Evolutionary conservation across 2,797 vertebrate genomes (phyloP).

Genomic region (Amblyopsis hoosieri): DNA sequence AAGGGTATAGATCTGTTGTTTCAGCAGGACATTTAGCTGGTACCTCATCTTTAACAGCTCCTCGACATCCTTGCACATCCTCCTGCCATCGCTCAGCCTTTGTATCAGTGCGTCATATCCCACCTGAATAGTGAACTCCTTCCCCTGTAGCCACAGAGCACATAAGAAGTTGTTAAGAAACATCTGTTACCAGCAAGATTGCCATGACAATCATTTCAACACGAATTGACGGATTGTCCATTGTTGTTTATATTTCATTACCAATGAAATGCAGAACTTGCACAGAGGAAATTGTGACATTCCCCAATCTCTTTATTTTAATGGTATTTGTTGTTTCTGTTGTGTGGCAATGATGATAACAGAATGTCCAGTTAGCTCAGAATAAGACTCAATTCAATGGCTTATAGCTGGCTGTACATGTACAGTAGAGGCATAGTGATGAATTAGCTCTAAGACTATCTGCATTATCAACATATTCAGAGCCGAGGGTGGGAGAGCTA

Average conservation of each 20-base stretch:
- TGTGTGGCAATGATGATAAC: not conserved
- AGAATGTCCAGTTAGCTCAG: not conserved
- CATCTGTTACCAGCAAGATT: constrained; percentile 10
- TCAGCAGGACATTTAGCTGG: too few relatives aligned
- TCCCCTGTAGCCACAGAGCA: constrained; percentile 74
- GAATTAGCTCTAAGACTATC: too few relatives aligned
- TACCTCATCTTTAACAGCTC: constrained; percentile 92
- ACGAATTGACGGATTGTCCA: constrained; percentile 4
- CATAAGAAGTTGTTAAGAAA: not conserved
- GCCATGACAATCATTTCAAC: constrained; percentile 45
- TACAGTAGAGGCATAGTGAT: too few relatives aligned
- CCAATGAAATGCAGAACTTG: constrained; percentile 64
- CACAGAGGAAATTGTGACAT: constrained; percentile 12
- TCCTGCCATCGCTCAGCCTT: constrained; percentile 86
- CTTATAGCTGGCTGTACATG: too few relatives aligned
- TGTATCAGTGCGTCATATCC: constrained; percentile 88
- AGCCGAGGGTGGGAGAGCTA: too few relatives aligned
- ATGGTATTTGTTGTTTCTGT: not conserved
- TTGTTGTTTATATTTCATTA: not conserved
- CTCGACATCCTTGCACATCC: constrained; percentile 94
- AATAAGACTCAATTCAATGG: not conserved
- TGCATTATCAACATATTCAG: too few relatives aligned
- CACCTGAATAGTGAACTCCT: constrained; percentile 83
- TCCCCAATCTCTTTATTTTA: not conserved
- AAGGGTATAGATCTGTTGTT: too few relatives aligned